Percentiles rank a stretch among this genome's conserved stretches.
Conservation (phyloP, 2,888 invertebrate species). For the Aethes cnicana region DNA sequence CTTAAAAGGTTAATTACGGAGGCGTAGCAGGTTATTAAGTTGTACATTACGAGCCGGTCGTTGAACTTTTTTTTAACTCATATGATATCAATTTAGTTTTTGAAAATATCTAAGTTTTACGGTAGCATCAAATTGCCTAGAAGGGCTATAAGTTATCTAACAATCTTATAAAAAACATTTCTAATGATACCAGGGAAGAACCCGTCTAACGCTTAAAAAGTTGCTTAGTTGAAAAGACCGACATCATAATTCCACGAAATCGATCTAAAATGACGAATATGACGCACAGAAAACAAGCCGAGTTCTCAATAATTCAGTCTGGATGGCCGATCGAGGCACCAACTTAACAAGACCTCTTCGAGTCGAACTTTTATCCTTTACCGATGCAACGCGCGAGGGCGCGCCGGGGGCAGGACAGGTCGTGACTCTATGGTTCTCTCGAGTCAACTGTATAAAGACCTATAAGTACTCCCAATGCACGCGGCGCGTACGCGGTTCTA, state of each 20-base stretch:
- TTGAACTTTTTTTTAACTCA: too few species aligned
- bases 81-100: too few species aligned
- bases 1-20: not conserved
- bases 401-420: constrained; percentile 10
- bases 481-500: not conserved
- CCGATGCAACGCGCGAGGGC: not conserved
- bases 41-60: too few species aligned
- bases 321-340: constrained; percentile 31
- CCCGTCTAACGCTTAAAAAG: not conserved
- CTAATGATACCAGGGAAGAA: too few species aligned
- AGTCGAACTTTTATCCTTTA: constrained; percentile 10
- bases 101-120: too few species aligned
- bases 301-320: constrained; percentile 27
- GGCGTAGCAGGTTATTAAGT: too few species aligned
- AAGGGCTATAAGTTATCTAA: too few species aligned
- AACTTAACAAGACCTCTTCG: constrained; percentile 35
- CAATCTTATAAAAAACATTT: too few species aligned
- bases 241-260: constrained; percentile 8
- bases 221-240: too few species aligned
- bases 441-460: not conserved
- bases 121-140: too few species aligned
- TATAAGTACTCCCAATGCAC: not conserved
- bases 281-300: constrained; percentile 29
- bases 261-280: constrained; percentile 13
- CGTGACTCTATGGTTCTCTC: constrained; percentile 11